Base-by-base conservation (phyloP, 2,797 vertebrate genomes). In the Ctenopoma kingsleyae region DNA sequence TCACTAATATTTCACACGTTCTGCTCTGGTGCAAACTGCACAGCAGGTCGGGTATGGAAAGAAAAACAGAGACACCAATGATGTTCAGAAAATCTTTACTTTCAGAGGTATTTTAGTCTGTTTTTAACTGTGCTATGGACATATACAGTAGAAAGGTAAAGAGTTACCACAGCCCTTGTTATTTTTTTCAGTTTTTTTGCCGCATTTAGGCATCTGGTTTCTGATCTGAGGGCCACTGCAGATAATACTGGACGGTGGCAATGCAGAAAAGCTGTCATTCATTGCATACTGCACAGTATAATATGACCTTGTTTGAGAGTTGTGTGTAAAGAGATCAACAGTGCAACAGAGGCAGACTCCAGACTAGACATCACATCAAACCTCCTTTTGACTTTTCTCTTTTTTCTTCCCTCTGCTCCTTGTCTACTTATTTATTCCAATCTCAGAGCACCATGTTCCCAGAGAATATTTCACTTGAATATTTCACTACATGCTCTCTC, bases 401-500 rank as follows among this genome's bases (percentile, higher is more conserved):
- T 73, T 80, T 73, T 74, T 64, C 67, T 44, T 63, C 49, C 44
- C 50, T 78, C 78, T 67, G 48, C 76, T 77, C 43, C 80, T 80
- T 77, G 79, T 86, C 83, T 85, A 71, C 86, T 89, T 87, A 86
- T 80, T 89, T 85, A 90, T 91, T 87, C 87, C 87, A 86, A 87
- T 87, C 82, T 86, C 80, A 84, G 88, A 89, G 89, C 88, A 81
- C 69, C 81, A 58, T 85, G 85, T 89, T 90, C 89, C 81, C 83
- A 68, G 57, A 71, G 82, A 89, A 89, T 84, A 84, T 89, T 84
- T 88, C 67, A 78, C 86, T 89, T 92, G 67, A 89, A 89, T 90
- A 89, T 91, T 91, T 90, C 79, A 90, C 85, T 66, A 81, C 86
- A 78, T 22, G 11, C 70, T 38, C 73, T 20, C 61, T 32, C 59